Base-by-base conservation (phyloP, 2,113 vertebrate genomes). In the Scalopus aquaticus region DNA sequence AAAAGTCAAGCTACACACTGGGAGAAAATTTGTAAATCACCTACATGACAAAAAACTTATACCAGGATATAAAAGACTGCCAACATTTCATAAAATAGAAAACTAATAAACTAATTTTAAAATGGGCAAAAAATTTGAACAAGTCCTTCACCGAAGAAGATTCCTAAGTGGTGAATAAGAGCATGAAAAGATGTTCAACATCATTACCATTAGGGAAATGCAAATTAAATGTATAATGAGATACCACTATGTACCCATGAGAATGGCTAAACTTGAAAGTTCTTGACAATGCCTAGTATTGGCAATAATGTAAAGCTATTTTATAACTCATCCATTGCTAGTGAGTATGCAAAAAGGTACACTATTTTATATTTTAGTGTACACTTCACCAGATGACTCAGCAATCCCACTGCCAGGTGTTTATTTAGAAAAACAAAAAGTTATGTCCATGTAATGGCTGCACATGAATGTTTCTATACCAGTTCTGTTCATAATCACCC, bases 211-310 rank as follows among this genome's bases (percentile, higher is more conserved):
- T 44, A 80, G 35, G 51, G 30, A 84, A 76, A 88, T 54, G 26
- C 39, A 94, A 95, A 90, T 87, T 69, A 65, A 95, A 95, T 60
- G 30, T 39, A 46, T 24, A 60, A 60, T 76, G n/a, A 93, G 72
- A 78, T 73, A 70, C 6, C 12, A 78, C 39, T 49, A 17, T 12
- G 49, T 11, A 64, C 6, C 39, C 32, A 30, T 32, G 37, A 82
- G 32, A 78, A 91, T 35, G 51, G 22, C 35, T 91, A 32, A 84
- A 76, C 49, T 60, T 84, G 77, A 39, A 67, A 80, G 69, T 62
- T n/a, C 17, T 49, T 69, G 56, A 64, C 32, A 88, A 72, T 32
- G 69, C 32, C 42, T 74, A 88, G 42, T 44, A 28, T 54, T 60
- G 44, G 7, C 60, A 86, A 94, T 88, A 84, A 88, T 12, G 3